Base-by-base conservation (phyloP, 2,797 vertebrate species). In the Menidia menidia region DNA sequence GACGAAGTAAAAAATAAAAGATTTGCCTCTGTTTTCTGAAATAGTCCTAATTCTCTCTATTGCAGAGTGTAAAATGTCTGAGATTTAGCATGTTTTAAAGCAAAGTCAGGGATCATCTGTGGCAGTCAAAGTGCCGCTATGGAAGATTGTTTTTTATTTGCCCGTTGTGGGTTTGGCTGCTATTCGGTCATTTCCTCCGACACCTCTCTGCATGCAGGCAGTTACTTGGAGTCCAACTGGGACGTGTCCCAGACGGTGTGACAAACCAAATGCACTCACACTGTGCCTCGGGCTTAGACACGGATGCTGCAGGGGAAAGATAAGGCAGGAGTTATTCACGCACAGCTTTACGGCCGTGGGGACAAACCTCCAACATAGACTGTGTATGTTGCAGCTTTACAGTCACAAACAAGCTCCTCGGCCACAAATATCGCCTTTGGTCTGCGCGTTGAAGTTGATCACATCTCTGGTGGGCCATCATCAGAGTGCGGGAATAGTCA, bases 291-390 rank as follows among this genome's bases (percentile, higher is more conserved):
- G 32, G 39, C 60, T 13, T 41, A 47, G 16, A 13, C 47, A 25
- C 7, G 50, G 39, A 60, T 61, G 50, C 59, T 52, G 33, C 42
- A 16, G 19, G 58, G 47, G 50, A 60, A 61, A 54, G 12, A 63
- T 33, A 2, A 30, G 3, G 16, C 42, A 60, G 30, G 73, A 77
- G 54, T 68, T 19, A 76, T 62, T 78, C 41, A 60, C 44, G 42
- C 43, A 45, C 33, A 4, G 14, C 18, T 8, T 52, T 44, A 6
- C 16, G 25, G 2, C 68, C 18, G 15, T 45, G 43, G 33, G 31
- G 48, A 60, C 4, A 10, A 55, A 68, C 43, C 33, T 39, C 19
- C 47, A 55, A 13, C 42, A 33, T 39, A n/a, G 66, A n/a, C 8
- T 41, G 31, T 15, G 11, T 16, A 18, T 39, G 12, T 16, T 31